Conservation (phyloP, 2,797 vertebrate species). For the Cyclopterus lumpus region DNA sequence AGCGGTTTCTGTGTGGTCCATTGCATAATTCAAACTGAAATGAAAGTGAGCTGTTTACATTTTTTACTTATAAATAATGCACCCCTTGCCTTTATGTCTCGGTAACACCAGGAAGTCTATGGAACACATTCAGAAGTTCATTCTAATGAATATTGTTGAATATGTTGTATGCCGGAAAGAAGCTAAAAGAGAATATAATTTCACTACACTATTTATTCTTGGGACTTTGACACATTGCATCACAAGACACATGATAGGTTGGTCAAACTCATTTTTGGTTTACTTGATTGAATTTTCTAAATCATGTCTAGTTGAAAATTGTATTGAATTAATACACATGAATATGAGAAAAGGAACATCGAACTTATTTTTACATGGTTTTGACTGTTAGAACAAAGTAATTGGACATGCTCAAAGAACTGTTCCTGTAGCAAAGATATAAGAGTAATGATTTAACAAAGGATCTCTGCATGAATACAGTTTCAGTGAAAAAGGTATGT, state of each 20-base stretch:
- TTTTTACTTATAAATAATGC: conserved; percentile 61
- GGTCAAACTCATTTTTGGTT: conserved; percentile 57
- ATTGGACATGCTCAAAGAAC: neutral
- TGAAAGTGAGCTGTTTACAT: conserved; percentile 72
- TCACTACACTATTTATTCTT: conserved; percentile 18
- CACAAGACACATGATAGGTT: conserved; percentile 4
- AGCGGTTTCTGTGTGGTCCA: conserved; percentile 46
- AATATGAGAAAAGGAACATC: neutral
- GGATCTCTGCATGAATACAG: conserved; percentile 4
- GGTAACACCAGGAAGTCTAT: conserved; percentile 14
- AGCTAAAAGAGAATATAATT: conserved; percentile 27
- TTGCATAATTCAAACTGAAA: conserved; percentile 60
- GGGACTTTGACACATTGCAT: conserved; percentile 22
- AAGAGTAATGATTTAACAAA: conserved; percentile 3
- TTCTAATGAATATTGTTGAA: conserved; percentile 50
- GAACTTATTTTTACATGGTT: neutral
- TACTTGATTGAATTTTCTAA: conserved; percentile 44
- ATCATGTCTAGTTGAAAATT: conserved; percentile 7
- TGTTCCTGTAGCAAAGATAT: neutral
- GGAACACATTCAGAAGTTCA: conserved; percentile 40
- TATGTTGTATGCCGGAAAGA: conserved; percentile 24
- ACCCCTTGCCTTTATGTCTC: conserved; percentile 51
- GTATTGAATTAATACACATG: neutral
- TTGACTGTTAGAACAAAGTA: conserved; percentile 11
- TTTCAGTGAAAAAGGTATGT: neutral